These are phyloP conservation scores for Epinephelus cyanopodus DNA, from an alignment of 2,113 vertebrate species.

Conservation along the genomic window DNA sequence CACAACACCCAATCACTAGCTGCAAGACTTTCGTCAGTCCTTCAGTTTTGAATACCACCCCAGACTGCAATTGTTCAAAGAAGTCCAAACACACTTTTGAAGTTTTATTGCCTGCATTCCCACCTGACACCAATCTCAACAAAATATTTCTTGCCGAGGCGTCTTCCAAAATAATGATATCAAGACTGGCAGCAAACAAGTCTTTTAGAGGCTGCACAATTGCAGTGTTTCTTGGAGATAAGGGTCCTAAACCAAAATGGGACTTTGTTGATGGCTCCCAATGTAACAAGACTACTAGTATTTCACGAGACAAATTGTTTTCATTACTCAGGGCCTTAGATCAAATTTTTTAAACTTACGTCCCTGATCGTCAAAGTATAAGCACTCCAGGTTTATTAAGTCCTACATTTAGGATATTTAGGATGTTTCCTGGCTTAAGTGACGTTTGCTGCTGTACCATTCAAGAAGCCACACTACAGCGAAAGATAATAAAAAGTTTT, in stretches of 20 bases:
- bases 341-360: constrained; percentile 8
- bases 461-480: constrained; percentile 34
- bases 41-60: constrained; percentile 39
- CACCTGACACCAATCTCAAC: constrained; percentile 33
- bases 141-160: constrained; percentile 19
- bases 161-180: constrained; percentile 36
- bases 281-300: constrained; percentile 26
- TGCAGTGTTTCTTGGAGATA: constrained; percentile 18
- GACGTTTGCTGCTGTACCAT: constrained; percentile 51
- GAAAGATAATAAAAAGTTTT: constrained; percentile 64
- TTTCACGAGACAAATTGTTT: constrained; percentile 52
- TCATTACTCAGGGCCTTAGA: constrained; percentile 45
- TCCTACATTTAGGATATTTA: constrained; percentile 40
- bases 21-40: constrained; percentile 36
- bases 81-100: constrained; percentile 32
- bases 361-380: constrained; percentile 24
- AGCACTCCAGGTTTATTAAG: constrained; percentile 42
- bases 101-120: constrained; percentile 50
- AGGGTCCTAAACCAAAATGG: constrained; percentile 12
- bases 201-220: neutral
- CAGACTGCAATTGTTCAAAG: constrained; percentile 33
- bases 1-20: constrained; percentile 16
- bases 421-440: constrained; percentile 43
- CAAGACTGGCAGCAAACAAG: constrained; percentile 29
- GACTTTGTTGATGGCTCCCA: constrained; percentile 29